Percentiles rank a stretch among this genome's conserved stretches.
Evolutionary conservation across 2,888 invertebrate genomes (phyloP).

Genomic region (Pandemis corylana): DNA sequence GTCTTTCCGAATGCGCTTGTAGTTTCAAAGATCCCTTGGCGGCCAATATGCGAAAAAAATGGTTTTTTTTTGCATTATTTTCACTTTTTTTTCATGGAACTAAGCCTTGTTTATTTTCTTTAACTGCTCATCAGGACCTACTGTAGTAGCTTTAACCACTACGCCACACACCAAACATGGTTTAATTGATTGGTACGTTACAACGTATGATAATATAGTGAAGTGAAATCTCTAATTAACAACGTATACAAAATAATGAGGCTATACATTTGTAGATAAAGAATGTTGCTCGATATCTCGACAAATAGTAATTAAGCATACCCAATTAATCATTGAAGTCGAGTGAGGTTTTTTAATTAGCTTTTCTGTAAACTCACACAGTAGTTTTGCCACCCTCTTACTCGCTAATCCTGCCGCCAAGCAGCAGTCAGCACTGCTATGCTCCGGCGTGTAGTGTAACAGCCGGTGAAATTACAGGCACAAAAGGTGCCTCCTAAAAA

Average conservation of each 20-base stretch:
- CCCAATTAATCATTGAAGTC: neutral
- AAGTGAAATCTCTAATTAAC: constrained; percentile 26
- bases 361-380: neutral
- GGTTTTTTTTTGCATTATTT: too few relatives aligned
- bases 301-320: constrained; percentile 10
- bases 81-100: too few relatives aligned
- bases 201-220: constrained; percentile 14
- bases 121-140: neutral
- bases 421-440: too few relatives aligned
- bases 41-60: too few relatives aligned
- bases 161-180: constrained; percentile 2
- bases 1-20: too few relatives aligned
- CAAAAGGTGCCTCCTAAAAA: too few relatives aligned
- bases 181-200: constrained; percentile 22
- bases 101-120: neutral
- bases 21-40: too few relatives aligned
- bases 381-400: neutral
- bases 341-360: neutral
- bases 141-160: neutral
- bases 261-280: neutral
- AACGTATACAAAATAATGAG: constrained; percentile 10
- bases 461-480: too few relatives aligned
- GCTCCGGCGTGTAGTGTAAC: too few relatives aligned
- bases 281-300: constrained; percentile 9
- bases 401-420: too few relatives aligned